A percentile compares a stretch with the other conserved stretches of the same genome.
These are phyloP conservation scores for Chanos chanos DNA, from an alignment of 2,797 vertebrate species.

Conservation along the genomic window DNA sequence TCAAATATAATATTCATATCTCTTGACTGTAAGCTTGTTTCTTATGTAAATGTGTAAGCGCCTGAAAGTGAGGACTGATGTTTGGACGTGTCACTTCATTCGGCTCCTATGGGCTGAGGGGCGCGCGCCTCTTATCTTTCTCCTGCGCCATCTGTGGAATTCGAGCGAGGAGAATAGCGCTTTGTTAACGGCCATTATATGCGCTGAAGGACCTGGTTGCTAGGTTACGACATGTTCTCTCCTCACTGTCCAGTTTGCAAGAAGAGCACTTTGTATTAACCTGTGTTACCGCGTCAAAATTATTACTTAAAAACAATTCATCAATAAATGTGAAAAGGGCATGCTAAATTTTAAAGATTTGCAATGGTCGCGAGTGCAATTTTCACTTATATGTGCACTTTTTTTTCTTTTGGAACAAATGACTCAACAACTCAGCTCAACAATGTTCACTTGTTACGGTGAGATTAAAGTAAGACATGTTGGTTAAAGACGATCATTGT, in stretches of 20 bases:
- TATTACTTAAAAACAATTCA: not conserved
- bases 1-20: not conserved
- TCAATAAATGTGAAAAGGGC: too few species aligned
- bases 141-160: constrained; percentile 24
- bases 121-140: constrained; percentile 4
- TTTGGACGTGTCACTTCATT: not conserved
- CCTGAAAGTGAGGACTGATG: not conserved
- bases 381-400: too few species aligned
- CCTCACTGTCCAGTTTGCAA: not conserved
- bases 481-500: too few species aligned
- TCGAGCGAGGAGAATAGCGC: constrained; percentile 25
- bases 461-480: too few species aligned
- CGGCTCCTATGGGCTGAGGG: not conserved
- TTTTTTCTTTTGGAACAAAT: too few species aligned
- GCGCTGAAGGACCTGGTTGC: not conserved
- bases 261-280: not conserved
- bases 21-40: not conserved
- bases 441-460: too few species aligned
- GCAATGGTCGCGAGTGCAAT: too few species aligned
- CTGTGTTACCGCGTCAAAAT: not conserved
- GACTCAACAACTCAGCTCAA: too few species aligned
- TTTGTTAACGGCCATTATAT: constrained; percentile 15
- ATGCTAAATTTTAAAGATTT: too few species aligned
- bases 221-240: not conserved
- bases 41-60: not conserved